phyloP scores from a whole-genome alignment of 2,888 invertebrate species.

The Aelia acuminata region DNA sequence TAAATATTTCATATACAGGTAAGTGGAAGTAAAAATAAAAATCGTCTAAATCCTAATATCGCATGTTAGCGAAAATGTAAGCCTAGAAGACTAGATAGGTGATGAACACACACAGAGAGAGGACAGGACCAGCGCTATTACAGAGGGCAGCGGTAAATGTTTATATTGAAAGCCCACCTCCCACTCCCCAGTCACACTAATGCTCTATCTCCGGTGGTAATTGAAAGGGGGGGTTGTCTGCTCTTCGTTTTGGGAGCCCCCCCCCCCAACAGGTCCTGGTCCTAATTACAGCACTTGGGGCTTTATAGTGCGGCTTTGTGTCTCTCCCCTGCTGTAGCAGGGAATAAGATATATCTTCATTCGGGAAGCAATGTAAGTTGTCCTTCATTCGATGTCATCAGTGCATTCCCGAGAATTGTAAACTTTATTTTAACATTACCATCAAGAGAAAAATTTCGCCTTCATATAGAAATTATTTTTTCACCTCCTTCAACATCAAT shows the following conservation, averaged over 20 bases:
- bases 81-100: background rate
- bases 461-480: no score
- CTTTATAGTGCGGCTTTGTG: background rate
- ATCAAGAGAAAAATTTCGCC: no score
- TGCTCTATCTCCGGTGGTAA: slow-evolving; percentile 56
- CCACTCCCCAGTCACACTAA: background rate
- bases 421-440: no score
- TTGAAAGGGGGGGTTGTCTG: slow-evolving; percentile 17
- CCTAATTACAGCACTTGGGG: background rate
- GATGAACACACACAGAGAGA: background rate
- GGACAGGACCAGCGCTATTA: background rate
- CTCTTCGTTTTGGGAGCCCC: background rate
- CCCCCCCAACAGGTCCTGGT: background rate
- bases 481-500: no score
- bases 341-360: background rate
- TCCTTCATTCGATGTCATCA: no score
- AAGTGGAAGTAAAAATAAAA: no score
- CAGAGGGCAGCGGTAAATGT: background rate
- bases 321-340: background rate
- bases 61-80: no score
- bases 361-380: no score
- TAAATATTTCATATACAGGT: no score
- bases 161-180: background rate
- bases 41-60: no score
- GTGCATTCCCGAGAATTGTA: no score